Conservation (phyloP, 2,113 vertebrate species). For the Tapirus terrestris region DNA sequence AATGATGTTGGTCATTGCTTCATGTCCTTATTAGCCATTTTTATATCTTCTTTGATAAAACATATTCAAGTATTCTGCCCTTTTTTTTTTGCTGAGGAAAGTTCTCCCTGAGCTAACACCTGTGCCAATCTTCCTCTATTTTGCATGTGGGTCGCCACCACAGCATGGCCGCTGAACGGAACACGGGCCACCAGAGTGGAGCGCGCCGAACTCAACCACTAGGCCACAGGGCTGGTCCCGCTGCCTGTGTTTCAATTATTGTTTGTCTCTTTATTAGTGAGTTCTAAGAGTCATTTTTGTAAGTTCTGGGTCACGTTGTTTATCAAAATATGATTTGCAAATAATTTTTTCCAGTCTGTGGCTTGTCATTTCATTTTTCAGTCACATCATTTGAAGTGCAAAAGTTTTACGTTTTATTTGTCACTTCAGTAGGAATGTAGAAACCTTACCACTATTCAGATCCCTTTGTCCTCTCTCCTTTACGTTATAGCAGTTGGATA, state of each 20-base stretch:
- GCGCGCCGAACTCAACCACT: too few relatives aligned
- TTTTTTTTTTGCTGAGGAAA: background rate
- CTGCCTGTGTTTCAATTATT: background rate
- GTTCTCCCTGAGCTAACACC: too few relatives aligned
- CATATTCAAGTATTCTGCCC: background rate
- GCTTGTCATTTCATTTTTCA: background rate
- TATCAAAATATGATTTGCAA: background rate
- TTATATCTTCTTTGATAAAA: background rate
- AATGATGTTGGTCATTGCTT: background rate
- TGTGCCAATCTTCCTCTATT: too few relatives aligned
- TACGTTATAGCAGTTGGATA: background rate
- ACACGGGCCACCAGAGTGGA: too few relatives aligned
- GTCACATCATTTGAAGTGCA: background rate
- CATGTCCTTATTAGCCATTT: background rate
- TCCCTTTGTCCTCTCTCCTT: background rate
- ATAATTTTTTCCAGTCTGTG: background rate
- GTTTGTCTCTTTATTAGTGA: background rate
- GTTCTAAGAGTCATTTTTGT: background rate
- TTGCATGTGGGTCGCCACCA: too few relatives aligned
- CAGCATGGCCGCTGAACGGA: too few relatives aligned
- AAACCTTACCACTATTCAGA: background rate
- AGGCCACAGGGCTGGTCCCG: too few relatives aligned
- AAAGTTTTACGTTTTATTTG: background rate
- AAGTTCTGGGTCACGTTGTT: background rate
- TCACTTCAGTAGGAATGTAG: background rate